Evolutionary conservation across 2,113 vertebrate species (phyloP).

Genomic region (pig (Sus scrofa)): DNA sequence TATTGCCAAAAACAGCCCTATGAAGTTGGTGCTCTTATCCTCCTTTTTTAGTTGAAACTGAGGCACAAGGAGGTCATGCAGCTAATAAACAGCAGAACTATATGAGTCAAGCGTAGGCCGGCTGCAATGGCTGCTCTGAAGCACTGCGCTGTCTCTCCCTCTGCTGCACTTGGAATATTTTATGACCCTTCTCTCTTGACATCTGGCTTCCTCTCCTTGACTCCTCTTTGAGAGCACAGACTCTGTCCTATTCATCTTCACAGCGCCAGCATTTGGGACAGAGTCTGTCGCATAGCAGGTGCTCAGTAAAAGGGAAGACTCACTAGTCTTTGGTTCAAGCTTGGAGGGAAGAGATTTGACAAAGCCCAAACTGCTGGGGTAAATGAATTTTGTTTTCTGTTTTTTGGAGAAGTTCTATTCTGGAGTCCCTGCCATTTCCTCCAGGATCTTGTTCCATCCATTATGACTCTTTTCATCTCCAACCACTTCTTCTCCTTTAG

Average conservation of each 20-base stretch:
- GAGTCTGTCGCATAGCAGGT: not conserved
- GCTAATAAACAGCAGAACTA: not conserved
- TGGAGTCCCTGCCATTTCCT: not conserved
- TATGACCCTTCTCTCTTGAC: not conserved
- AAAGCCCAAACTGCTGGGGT: not conserved
- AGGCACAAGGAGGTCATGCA: not conserved
- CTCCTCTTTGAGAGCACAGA: not conserved
- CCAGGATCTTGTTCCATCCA: not conserved
- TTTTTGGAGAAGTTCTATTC: not conserved
- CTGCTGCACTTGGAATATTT: not conserved
- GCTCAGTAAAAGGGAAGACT: not conserved
- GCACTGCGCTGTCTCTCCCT: not conserved
- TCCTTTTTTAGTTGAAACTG: not conserved
- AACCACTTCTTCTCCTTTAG: not conserved
- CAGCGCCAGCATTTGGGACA: not conserved
- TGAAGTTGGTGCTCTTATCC: not conserved
- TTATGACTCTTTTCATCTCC: not conserved
- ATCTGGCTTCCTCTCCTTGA: not conserved
- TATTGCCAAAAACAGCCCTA: not conserved
- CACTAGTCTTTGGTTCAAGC: not conserved
- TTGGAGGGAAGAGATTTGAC: not conserved
- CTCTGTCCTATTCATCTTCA: not conserved
- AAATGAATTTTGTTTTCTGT: not conserved
- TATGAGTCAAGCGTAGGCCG: not conserved
- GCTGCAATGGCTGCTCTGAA: not conserved